Percentiles rank a stretch among this genome's conserved stretches.
phyloP scores from a whole-genome alignment of 2,113 vertebrate species.

The Lepus americanus region DNA sequence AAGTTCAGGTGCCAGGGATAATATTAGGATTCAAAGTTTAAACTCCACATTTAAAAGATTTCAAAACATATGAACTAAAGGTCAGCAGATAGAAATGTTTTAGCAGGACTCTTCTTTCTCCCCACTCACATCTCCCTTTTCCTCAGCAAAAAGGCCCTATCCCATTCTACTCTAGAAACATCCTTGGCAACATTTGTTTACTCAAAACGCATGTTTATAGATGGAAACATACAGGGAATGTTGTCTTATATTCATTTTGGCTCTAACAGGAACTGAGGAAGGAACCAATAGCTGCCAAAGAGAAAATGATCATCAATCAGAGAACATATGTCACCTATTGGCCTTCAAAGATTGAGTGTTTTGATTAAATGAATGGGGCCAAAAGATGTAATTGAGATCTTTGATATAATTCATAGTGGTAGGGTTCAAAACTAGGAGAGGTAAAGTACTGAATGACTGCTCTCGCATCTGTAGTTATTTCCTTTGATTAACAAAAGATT shows the following conservation, averaged over 20 bases:
- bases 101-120: not conserved
- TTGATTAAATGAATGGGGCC: not conserved
- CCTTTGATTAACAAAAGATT: not conserved
- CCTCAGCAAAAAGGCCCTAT: not conserved
- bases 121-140: constrained; percentile 20
- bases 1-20: constrained; percentile 56
- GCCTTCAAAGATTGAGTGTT: constrained; percentile 55
- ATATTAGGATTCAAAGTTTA: constrained; percentile 66
- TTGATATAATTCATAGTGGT: not conserved
- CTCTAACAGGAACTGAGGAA: not conserved
- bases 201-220: constrained; percentile 25
- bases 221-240: not conserved
- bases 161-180: constrained; percentile 27
- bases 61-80: constrained; percentile 68
- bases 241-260: constrained; percentile 4
- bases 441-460: not conserved
- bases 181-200: constrained; percentile 10
- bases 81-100: constrained; percentile 57
- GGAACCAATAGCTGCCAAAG: constrained; percentile 47
- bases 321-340: not conserved
- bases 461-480: not conserved
- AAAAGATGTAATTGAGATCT: constrained; percentile 1
- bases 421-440: constrained; percentile 17
- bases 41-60: constrained; percentile 67
- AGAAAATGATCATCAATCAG: constrained; percentile 18